phyloP scores from a whole-genome alignment of 2,113 vertebrate species.

The Panthera tigris region DNA sequence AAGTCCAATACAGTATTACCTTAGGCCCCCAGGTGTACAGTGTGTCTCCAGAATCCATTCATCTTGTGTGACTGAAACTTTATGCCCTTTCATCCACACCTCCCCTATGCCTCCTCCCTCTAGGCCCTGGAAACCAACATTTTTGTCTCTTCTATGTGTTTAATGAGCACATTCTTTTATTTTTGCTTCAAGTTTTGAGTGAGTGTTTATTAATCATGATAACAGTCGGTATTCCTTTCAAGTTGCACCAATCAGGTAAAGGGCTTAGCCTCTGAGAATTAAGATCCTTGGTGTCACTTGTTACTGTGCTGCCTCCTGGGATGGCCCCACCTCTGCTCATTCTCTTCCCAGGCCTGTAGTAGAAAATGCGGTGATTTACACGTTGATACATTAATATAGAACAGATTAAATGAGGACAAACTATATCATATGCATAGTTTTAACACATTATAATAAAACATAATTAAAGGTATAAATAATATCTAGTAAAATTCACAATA shows the following conservation, averaged over 20 bases:
- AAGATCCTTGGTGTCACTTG: not conserved
- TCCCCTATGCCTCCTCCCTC: not conserved
- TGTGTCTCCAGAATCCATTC: not conserved
- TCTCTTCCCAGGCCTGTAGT: not conserved
- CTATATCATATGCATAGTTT: not conserved
- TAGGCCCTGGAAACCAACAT: not conserved
- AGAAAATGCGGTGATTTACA: not conserved
- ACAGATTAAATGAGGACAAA: not conserved
- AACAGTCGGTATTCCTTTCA: not conserved
- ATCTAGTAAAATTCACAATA: not conserved
- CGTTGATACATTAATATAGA: not conserved
- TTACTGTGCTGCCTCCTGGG: not conserved
- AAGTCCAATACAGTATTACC: not conserved
- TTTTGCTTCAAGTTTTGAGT: constrained; percentile 8
- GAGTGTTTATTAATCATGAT: not conserved
- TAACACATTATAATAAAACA: not conserved
- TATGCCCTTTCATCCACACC: not conserved
- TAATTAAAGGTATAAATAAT: not conserved
- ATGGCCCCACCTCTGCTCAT: not conserved
- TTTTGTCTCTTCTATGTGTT: not conserved
- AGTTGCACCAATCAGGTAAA: not conserved
- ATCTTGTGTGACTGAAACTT: not conserved
- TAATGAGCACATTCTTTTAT: not conserved
- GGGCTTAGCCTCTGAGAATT: not conserved
- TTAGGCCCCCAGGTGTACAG: not conserved